phyloP scores from a whole-genome alignment of 2,113 vertebrate species.

The Oncorhynchus mykiss region DNA sequence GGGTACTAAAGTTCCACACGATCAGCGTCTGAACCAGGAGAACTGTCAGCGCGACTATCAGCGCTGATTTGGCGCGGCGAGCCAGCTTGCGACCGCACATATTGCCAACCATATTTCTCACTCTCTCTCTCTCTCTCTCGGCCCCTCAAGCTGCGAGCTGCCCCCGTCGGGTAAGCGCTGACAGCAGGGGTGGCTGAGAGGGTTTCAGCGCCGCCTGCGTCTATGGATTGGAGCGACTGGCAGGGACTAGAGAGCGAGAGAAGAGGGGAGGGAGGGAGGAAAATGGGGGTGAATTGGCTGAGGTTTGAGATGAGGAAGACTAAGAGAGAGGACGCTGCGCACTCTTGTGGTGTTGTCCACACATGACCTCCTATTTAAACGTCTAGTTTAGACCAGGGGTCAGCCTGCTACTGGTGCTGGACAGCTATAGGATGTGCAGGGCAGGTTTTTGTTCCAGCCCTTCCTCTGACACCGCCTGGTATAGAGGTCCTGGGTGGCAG shows the following conservation, averaged over 20 bases:
- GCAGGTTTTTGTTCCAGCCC: background rate
- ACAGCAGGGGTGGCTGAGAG: slow-evolving; percentile 57
- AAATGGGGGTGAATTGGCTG: slow-evolving; percentile 50
- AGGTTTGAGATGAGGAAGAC: slow-evolving; percentile 41
- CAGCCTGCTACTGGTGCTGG: too few species aligned
- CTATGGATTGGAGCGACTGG: slow-evolving; percentile 32
- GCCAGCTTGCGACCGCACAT: slow-evolving; percentile 87
- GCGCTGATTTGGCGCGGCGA: slow-evolving; percentile 85
- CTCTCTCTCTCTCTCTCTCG: slow-evolving; percentile 24
- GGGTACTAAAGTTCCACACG: slow-evolving; percentile 95
- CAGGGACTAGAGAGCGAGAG: slow-evolving; percentile 34
- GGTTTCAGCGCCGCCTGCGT: slow-evolving; percentile 31
- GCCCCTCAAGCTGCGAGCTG: slow-evolving; percentile 46
- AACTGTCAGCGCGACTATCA: slow-evolving; percentile 84
- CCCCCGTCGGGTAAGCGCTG: slow-evolving; percentile 56
- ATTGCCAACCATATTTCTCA: slow-evolving; percentile 78
- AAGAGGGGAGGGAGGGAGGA: slow-evolving; percentile 23
- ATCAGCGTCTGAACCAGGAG: slow-evolving; percentile 93
- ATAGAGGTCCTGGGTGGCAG: too few species aligned
- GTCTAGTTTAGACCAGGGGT: too few species aligned
- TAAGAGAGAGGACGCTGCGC: background rate
- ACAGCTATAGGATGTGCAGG: background rate
- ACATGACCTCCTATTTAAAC: too few species aligned
- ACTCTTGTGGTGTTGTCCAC: too few species aligned
- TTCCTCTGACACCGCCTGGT: too few species aligned